Evolutionary conservation across 2,888 invertebrate genomes (phyloP), one percentile per base, ranked within the genome.

Genomic region (Eupithecia dodoneata): DNA sequence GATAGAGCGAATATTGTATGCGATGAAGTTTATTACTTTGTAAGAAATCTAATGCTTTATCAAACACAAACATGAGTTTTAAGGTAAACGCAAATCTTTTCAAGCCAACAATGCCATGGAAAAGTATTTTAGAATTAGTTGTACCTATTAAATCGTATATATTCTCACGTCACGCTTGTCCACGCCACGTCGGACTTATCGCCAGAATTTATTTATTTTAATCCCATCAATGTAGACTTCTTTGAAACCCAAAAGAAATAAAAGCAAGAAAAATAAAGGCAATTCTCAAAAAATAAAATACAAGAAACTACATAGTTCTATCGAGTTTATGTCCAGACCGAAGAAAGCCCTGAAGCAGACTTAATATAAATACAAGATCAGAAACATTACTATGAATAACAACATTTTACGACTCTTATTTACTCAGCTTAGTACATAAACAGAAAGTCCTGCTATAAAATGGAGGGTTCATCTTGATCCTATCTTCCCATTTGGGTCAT

Each of bases 401-500:
- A n/a, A 44, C 45, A 72, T 72, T 72, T 72, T 72, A 72, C 72
- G 72, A 75, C 70, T 70, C 52, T 65, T 71, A 74, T 72, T 44
- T 59, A 71, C 71, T 71, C 49, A 15, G 44, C 44, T 55, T 5
- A 59, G 65, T 65, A 72, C 65, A 63, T 74, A 59, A 75, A 66
- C 67, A 72, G 65, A 52, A 70, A 47, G 67, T 45, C 77, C 49
- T 67, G 69, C 76, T 73, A 74, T 80, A 78, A 80, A 80, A 78
- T 76, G 71, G 71, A 76, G 66, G 73, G 63, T 77, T 76, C 55
- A 73, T 80, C 75, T 70, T 74, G 45, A 70, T 70, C 70, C 42
- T 70, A 71, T 73, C 49, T 67, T n/a, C 42, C 65, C 63, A 74
- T 72, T 79, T 47, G 72, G 79, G 79, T 76, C 70, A 75, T 72